Percentiles rank a stretch among this genome's conserved stretches.
These are phyloP conservation scores for Myripristis jacobus DNA, from an alignment of 2,797 vertebrate species.

Conservation along the genomic window DNA sequence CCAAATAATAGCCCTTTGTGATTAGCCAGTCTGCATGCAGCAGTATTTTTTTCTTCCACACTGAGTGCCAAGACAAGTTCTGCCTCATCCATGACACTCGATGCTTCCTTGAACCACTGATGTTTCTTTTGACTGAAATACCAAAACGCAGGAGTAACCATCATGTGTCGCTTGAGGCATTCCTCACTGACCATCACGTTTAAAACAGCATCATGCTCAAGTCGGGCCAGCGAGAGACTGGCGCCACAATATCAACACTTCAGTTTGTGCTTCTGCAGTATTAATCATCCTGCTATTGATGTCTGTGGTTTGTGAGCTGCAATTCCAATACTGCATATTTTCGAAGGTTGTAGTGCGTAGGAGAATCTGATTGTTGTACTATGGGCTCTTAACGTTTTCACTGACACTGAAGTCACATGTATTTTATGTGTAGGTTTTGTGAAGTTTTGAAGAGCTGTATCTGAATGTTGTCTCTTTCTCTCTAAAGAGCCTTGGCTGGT, in stretches of 20 bases:
- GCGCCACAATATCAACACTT: slow-evolving; percentile 41
- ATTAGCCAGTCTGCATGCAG: slow-evolving; percentile 67
- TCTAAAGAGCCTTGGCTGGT: slow-evolving; percentile 29
- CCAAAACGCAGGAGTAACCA: slow-evolving; percentile 38
- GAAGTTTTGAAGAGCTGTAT: slow-evolving; percentile 36
- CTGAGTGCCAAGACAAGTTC: slow-evolving; percentile 61
- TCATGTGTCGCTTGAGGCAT: background rate
- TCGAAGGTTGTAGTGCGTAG: slow-evolving; percentile 49
- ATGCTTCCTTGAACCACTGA: slow-evolving; percentile 54
- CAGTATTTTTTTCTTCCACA: slow-evolving; percentile 54
- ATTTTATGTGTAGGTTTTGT: slow-evolving; percentile 50
- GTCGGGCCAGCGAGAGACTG: slow-evolving; percentile 36
- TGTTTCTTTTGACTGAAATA: slow-evolving; percentile 45
- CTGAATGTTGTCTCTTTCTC: slow-evolving; percentile 37
- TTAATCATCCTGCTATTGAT: slow-evolving; percentile 57
- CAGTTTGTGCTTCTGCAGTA: slow-evolving; percentile 43
- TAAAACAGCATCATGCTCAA: slow-evolving; percentile 26
- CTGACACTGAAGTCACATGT: slow-evolving; percentile 47
- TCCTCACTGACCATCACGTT: slow-evolving; percentile 28
- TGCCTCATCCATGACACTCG: slow-evolving; percentile 16
- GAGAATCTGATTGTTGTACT: slow-evolving; percentile 43
- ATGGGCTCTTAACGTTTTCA: slow-evolving; percentile 33
- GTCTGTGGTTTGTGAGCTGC: slow-evolving; percentile 66
- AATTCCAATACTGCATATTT: slow-evolving; percentile 53
- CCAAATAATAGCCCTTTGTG: slow-evolving; percentile 46